These are phyloP conservation scores for Trialeurodes vaporariorum DNA, from an alignment of 1,140 invertebrate genomes.

Conservation along the genomic window DNA sequence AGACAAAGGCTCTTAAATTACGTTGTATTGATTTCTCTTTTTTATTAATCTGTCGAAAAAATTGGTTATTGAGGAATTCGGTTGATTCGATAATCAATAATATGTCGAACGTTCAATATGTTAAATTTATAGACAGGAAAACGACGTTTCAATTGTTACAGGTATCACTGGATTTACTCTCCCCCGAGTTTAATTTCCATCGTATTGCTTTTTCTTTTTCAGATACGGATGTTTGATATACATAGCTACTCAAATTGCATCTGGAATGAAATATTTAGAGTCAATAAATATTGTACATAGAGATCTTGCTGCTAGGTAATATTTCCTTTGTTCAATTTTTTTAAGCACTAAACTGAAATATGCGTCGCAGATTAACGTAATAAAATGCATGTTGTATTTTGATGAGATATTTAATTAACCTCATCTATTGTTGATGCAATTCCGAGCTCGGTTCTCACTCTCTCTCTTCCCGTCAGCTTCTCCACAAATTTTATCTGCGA, in stretches of 20 bases:
- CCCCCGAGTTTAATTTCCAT: too few relatives aligned
- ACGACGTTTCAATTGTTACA: too few relatives aligned
- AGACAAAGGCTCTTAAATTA: too few relatives aligned
- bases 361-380: not conserved
- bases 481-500: not conserved
- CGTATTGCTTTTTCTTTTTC: not conserved
- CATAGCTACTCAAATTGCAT: conserved; percentile 72
- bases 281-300: conserved; percentile 61
- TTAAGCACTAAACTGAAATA: not conserved
- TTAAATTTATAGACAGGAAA: too few relatives aligned
- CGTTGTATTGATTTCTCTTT: too few relatives aligned
- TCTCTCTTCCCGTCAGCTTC: not conserved
- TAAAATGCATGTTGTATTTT: not conserved
- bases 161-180: too few relatives aligned
- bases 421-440: too few relatives aligned
- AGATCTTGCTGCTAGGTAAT: conserved; percentile 62
- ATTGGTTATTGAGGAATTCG: too few relatives aligned
- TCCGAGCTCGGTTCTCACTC: too few relatives aligned
- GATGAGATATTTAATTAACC: not conserved
- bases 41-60: too few relatives aligned
- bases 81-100: too few relatives aligned
- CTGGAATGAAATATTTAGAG: conserved; percentile 76
- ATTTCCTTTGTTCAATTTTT: not conserved
- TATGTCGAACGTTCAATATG: too few relatives aligned
- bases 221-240: conserved; percentile 54